Conservation (phyloP, 2,797 vertebrate species). For the Pelobates cultripes region DNA sequence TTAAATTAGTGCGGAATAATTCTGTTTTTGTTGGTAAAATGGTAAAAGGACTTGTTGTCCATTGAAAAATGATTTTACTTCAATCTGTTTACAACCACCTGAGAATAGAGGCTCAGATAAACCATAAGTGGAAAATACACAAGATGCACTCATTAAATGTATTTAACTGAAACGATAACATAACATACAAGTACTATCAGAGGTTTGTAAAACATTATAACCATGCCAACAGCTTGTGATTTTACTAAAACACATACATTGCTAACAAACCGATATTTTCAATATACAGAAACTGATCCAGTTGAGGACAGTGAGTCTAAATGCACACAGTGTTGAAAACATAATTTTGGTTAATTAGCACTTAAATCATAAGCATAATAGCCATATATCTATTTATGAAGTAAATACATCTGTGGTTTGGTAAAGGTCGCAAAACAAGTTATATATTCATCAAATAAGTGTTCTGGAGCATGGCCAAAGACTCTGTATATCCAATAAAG, state of each 20-base stretch:
- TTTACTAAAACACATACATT: background rate
- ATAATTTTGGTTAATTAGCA: conserved; percentile 22
- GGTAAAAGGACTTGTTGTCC: background rate
- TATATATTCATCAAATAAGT: background rate
- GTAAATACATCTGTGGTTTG: background rate
- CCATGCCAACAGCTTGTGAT: too few species aligned
- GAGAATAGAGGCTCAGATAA: too few species aligned
- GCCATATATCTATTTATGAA: background rate
- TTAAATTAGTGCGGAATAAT: background rate
- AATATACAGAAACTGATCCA: conserved; percentile 15
- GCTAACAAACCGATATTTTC: conserved; percentile 35
- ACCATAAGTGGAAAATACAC: background rate
- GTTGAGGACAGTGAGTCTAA: background rate
- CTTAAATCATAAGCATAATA: background rate
- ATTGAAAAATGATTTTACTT: background rate
- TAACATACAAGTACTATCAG: conserved; percentile 1
- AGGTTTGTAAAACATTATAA: too few species aligned
- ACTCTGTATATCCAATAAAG: background rate
- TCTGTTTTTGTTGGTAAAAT: background rate
- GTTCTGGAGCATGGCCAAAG: background rate
- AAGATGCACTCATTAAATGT: background rate
- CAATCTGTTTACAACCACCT: background rate
- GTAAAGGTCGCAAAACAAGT: background rate
- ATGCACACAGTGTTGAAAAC: conserved; percentile 25
- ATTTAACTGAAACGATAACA: conserved; percentile 1